Percentiles rank a stretch among this genome's conserved stretches.
These are phyloP conservation scores for Opisthograptis luteolata DNA, from an alignment of 2,888 invertebrate species.

Conservation along the genomic window DNA sequence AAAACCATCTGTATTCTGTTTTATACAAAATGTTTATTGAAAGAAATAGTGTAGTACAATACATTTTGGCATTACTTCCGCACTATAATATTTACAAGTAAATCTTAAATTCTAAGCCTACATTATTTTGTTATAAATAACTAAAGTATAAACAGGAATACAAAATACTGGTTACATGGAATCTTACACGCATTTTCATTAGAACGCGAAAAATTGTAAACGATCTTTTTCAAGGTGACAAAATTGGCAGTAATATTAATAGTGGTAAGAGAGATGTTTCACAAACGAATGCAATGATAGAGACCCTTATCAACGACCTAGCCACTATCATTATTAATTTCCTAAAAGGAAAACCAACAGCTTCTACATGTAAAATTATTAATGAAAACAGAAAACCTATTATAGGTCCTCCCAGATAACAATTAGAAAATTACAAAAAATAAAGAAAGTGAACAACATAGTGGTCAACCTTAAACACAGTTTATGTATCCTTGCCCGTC, in stretches of 20 bases:
- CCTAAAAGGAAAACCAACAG: too few species aligned
- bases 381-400: too few species aligned
- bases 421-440: too few species aligned
- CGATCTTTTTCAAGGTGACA: slow-evolving; percentile 3
- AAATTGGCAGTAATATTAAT: slow-evolving; percentile 21
- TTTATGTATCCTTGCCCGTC: too few species aligned
- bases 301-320: too few species aligned
- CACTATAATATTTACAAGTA: slow-evolving; percentile 45
- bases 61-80: slow-evolving; percentile 76
- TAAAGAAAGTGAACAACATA: too few species aligned
- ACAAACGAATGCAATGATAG: too few species aligned
- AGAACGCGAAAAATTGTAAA: slow-evolving; percentile 23
- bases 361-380: too few species aligned
- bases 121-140: slow-evolving; percentile 50
- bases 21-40: slow-evolving; percentile 51
- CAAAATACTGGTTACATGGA: slow-evolving; percentile 68
- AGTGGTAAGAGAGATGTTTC: too few species aligned
- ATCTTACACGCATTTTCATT: slow-evolving; percentile 34
- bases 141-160: slow-evolving; percentile 51
- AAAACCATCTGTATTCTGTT: not conserved
- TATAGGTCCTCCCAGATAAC: too few species aligned
- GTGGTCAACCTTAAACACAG: too few species aligned
- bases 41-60: slow-evolving; percentile 63
- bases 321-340: too few species aligned
- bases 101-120: slow-evolving; percentile 43